A percentile compares a stretch with the other conserved stretches of the same genome.
phyloP scores from a whole-genome alignment of 2,888 invertebrate species.

The Cistogaster globosa region DNA sequence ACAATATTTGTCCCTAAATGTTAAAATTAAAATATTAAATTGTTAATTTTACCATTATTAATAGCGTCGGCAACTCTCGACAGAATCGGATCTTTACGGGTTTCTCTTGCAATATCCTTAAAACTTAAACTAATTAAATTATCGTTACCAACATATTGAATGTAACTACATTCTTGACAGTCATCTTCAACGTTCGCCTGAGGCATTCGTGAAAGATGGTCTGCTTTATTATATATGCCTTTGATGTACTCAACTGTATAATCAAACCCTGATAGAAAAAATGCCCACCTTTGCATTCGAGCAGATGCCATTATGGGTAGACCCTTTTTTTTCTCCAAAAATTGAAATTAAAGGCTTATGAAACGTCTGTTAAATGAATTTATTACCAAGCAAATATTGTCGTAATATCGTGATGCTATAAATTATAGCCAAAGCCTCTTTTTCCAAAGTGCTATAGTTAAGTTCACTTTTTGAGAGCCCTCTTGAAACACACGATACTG shows the following conservation, averaged over 20 bases:
- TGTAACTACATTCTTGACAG: slow-evolving; percentile 38
- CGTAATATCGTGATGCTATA: neutral
- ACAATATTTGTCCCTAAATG: neutral
- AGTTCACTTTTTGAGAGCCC: slow-evolving; percentile 2
- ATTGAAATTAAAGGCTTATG: neutral
- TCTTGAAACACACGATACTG: slow-evolving; percentile 17
- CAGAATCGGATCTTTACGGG: slow-evolving; percentile 2
- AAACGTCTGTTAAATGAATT: neutral
- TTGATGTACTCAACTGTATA: slow-evolving; percentile 6
- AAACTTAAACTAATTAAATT: slow-evolving; percentile 8
- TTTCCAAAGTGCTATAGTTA: slow-evolving; percentile 6
- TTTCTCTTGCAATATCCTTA: neutral
- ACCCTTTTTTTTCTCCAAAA: no score
- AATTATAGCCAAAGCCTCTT: slow-evolving; percentile 23
- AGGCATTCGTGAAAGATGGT: neutral
- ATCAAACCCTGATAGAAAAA: neutral
- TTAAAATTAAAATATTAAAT: neutral
- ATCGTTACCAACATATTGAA: slow-evolving; percentile 42
- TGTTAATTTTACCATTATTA: no score
- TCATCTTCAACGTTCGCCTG: slow-evolving; percentile 37
- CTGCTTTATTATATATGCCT: slow-evolving; percentile 33
- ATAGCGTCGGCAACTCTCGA: neutral
- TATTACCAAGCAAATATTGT: slow-evolving; percentile 19
- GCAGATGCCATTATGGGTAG: no score
- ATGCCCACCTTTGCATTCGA: neutral